Evolutionary conservation across 2,888 invertebrate species (phyloP).

Genomic region (Campaea margaritaria): DNA sequence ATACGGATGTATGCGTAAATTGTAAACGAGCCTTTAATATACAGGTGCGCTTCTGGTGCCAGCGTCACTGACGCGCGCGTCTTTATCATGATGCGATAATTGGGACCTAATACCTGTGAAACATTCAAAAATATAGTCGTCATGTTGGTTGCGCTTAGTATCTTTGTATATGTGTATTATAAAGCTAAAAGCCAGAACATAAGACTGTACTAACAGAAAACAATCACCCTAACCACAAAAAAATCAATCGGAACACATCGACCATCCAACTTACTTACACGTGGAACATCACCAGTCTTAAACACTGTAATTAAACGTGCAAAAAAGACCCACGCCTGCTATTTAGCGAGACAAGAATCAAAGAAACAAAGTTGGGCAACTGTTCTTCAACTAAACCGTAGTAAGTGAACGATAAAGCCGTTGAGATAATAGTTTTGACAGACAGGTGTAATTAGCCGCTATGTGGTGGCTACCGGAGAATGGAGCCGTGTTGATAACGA

Average conservation of each 20-base stretch:
- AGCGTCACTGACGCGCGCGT: too few relatives aligned
- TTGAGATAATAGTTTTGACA: constrained; percentile 69
- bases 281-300: constrained; percentile 3
- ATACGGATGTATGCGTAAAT: too few relatives aligned
- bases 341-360: constrained; percentile 16
- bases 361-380: constrained; percentile 27
- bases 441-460: constrained; percentile 78
- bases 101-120: too few relatives aligned
- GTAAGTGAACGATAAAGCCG: constrained; percentile 71
- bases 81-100: too few relatives aligned
- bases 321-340: constrained; percentile 15
- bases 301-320: constrained; percentile 2
- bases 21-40: too few relatives aligned
- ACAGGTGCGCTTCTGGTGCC: too few relatives aligned
- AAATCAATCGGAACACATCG: not conserved
- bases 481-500: constrained; percentile 64
- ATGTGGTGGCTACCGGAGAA: constrained; percentile 59
- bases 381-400: constrained; percentile 22
- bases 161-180: too few relatives aligned
- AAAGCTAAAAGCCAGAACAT: too few relatives aligned
- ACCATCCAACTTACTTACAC: constrained; percentile 2
- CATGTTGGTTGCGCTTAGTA: too few relatives aligned
- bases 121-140: too few relatives aligned
- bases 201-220: too few relatives aligned
- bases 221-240: too few relatives aligned